Evolutionary conservation across 1,140 invertebrate species (phyloP).

Genomic region (Trichonephila inaurata): DNA sequence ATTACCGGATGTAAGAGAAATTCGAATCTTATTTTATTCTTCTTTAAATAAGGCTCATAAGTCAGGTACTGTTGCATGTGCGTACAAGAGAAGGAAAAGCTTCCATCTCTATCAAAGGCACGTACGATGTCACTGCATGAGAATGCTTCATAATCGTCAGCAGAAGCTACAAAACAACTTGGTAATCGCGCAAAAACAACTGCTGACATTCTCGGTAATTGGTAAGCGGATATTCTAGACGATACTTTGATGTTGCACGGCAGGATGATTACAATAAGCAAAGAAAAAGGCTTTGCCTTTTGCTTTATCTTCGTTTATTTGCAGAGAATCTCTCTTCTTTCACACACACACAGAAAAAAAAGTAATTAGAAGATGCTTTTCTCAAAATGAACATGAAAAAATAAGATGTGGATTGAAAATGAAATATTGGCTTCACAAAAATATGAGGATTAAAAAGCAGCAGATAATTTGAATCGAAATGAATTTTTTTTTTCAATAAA

Average conservation of each 20-base stretch:
- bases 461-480: background rate
- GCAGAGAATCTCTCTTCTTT: background rate
- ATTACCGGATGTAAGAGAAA: constrained; percentile 28
- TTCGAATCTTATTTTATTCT: background rate
- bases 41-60: background rate
- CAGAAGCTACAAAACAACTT: background rate
- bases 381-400: background rate
- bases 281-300: background rate
- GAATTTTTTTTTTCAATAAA: background rate
- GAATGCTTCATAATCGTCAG: constrained; percentile 20
- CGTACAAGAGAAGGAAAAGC: background rate
- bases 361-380: background rate
- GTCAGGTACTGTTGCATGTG: background rate
- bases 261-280: background rate
- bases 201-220: constrained; percentile 13
- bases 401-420: background rate
- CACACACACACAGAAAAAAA: background rate
- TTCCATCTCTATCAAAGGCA: background rate
- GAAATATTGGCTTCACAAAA: background rate
- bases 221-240: constrained; percentile 5
- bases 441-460: background rate
- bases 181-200: background rate
- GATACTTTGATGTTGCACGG: background rate
- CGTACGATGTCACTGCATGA: background rate
- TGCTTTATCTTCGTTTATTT: background rate